Base-by-base conservation (phyloP, 30 jellyfish, hydroid and myxozoan genomes). In the Cassiopea andromeda region DNA sequence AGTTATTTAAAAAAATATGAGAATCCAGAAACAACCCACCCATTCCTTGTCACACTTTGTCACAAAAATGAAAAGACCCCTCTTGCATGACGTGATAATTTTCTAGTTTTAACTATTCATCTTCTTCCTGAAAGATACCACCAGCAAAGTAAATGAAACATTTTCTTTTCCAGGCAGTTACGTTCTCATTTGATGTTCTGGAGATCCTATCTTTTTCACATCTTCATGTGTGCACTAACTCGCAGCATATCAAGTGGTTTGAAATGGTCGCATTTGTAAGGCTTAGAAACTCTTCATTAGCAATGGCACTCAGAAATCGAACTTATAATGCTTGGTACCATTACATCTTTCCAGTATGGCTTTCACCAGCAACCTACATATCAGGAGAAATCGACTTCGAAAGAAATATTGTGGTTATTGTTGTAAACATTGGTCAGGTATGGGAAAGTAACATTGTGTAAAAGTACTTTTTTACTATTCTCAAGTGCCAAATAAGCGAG, bases 351-450 rank as follows among this genome's bases (percentile, higher is more conserved):
- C 94, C 94, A n/a, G 85, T 77, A 19, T 87, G 94, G 94, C 60
- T 87, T 18, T 64, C 79, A 10, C 82, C 44, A n/a, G 94, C 86
- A 15, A 44, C 73, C 27, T 46, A 78, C 54, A 1, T 87, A 47
- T 47, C 78, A 14, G 71, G 77, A 77, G 78, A 77, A 73, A 69
- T 87, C 15, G 94, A 87, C 60, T 1, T 38, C 0, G 84, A 78
- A 14, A 48, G 90, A 46, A 81, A 13, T 44, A 58, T 86, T 2
- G 6, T 77, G 18, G 18, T 77, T 4, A 16, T 87, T 27, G 71
- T 50, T n/a, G 94, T 82, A 15, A 77, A 73, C 49, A 59, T 78
- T 15, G 94, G 90, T 7, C 69, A 66, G 85, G 94, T 87, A 85
- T 6, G 38, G 27, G 2, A 5, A 72, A 2, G 15, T 2, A 2